Evolutionary conservation across 2,113 vertebrate genomes (phyloP).

Genomic region (Alethe diademata): DNA sequence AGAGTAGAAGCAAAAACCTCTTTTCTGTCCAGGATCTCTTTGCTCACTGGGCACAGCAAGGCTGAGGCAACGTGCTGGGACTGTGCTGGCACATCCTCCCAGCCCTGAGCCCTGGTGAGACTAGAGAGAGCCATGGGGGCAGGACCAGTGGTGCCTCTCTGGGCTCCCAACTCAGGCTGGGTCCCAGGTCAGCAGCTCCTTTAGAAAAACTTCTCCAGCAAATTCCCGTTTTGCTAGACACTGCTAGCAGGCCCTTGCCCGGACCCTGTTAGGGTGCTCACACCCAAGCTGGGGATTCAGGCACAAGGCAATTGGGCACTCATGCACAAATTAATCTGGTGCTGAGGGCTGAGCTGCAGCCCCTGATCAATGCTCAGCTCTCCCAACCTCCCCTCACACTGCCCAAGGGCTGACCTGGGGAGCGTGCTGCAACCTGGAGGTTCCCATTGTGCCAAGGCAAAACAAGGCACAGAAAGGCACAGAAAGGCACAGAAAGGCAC

Average conservation of each 20-base stretch:
- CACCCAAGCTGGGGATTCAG: background rate
- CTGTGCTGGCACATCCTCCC: background rate
- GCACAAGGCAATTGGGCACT: background rate
- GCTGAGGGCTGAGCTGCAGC: background rate
- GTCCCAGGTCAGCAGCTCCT: background rate
- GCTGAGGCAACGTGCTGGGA: background rate
- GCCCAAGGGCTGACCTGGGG: background rate
- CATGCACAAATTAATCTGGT: rapidly evolving
- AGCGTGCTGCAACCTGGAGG: background rate
- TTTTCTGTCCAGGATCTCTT: background rate
- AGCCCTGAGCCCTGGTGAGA: background rate
- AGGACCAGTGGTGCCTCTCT: rapidly evolving
- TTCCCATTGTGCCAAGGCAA: background rate
- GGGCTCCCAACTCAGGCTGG: background rate
- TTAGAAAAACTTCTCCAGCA: background rate
- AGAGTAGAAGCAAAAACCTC: background rate
- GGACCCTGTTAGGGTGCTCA: background rate
- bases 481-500: background rate
- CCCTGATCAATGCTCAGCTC: background rate
- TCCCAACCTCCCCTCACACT: background rate
- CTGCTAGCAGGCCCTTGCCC: rapidly evolving
- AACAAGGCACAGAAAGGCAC: background rate
- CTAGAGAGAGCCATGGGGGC: rapidly evolving
- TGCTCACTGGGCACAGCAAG: background rate
- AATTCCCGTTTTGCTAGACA: background rate